phyloP scores from a whole-genome alignment of 2,113 vertebrate genomes.

The Sula dactylatra region DNA sequence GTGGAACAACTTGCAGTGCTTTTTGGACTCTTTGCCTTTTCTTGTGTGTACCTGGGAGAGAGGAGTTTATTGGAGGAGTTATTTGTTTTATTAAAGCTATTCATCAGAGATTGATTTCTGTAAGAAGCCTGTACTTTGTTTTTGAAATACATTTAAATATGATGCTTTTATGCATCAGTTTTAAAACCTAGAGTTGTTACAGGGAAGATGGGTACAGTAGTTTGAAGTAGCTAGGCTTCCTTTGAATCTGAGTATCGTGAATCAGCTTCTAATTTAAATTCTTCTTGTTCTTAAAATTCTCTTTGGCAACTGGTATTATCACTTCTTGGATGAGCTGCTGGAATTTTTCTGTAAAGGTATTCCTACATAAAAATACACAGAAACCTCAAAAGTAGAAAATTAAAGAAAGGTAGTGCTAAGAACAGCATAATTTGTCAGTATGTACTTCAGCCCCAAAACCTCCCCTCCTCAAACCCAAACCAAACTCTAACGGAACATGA shows the following conservation, averaged over 20 bases:
- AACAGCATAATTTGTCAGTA: accelerated
- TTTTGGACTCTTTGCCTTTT: not conserved
- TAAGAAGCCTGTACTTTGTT: not conserved
- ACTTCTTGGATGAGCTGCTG: not conserved
- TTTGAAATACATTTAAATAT: not conserved
- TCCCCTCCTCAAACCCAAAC: not conserved
- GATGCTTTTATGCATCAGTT: not conserved
- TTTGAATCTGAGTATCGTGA: not conserved
- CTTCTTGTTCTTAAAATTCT: not conserved
- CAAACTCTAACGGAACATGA: not conserved
- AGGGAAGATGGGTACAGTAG: not conserved
- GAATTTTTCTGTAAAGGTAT: not conserved
- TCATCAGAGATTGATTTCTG: accelerated
- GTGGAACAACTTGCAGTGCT: not conserved
- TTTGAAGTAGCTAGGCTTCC: not conserved
- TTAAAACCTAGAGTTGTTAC: not conserved
- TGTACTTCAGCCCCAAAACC: not conserved
- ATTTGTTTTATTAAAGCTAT: not conserved
- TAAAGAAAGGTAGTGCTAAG: not conserved
- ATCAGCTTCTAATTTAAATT: not conserved
- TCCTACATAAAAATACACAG: not conserved
- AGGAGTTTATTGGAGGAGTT: not conserved
- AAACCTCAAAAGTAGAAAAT: not conserved
- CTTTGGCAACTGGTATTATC: not conserved
- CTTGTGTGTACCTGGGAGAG: not conserved